A percentile compares a stretch with the other conserved stretches of the same genome.
Conservation (phyloP, 2,888 invertebrate genomes). For the Argyra leucocephala region DNA sequence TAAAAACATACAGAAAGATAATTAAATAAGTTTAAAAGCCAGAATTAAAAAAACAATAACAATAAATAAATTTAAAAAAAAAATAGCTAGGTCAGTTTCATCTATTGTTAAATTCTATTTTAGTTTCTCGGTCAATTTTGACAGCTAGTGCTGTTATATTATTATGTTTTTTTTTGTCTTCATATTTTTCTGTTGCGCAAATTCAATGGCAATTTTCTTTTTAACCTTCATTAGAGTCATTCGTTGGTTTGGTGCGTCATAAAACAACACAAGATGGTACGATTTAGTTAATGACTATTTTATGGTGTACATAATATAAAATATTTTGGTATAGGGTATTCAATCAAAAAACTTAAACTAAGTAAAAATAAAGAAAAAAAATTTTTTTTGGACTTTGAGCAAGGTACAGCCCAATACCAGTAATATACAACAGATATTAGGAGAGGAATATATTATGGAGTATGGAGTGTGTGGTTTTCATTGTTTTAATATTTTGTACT, state of each 20-base stretch:
- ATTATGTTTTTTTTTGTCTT: not conserved
- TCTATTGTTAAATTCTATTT: not conserved
- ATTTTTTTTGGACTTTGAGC: no score
- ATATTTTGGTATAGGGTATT: no score
- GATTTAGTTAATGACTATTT: no score
- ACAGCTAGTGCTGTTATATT: not conserved
- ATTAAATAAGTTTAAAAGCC: not conserved
- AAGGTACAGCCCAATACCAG: no score
- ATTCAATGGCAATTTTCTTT: not conserved
- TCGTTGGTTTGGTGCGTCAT: no score
- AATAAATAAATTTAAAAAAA: not conserved
- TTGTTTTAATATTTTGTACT: no score
- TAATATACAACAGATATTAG: no score
- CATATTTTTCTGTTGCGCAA: not conserved
- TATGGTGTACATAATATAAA: no score
- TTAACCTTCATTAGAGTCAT: not conserved
- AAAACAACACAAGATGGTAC: not conserved
- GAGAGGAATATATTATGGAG: no score
- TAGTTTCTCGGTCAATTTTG: not conserved
- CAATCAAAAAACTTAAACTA: no score
- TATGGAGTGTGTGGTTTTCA: no score
- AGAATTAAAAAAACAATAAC: not conserved
- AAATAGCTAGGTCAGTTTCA: conserved; percentile 2
- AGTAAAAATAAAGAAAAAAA: no score
- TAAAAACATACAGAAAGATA: not conserved